These are phyloP conservation scores for Latrodectus hesperus DNA, from an alignment of 2,888 invertebrate genomes.

Conservation along the genomic window DNA sequence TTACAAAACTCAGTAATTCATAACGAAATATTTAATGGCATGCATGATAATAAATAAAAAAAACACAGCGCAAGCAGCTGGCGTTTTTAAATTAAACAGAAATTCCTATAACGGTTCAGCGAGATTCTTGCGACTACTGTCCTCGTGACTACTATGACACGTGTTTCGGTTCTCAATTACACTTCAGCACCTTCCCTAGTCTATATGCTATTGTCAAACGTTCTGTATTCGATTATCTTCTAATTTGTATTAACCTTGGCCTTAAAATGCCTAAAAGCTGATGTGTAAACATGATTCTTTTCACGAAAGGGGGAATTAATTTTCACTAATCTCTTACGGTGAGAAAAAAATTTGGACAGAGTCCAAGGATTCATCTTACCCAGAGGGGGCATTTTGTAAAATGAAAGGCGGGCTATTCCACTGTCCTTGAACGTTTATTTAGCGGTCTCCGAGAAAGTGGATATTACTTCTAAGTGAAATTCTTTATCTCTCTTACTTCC, in stretches of 20 bases:
- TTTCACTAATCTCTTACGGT: neutral
- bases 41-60: too few species aligned
- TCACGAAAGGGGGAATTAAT: neutral
- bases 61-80: neutral
- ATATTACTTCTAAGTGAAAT: neutral
- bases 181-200: too few species aligned
- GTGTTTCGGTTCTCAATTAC: neutral
- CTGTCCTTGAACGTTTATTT: neutral
- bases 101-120: too few species aligned
- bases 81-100: neutral
- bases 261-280: conserved; percentile 20
- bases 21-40: too few species aligned
- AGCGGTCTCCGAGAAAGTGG: neutral
- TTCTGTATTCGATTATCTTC: conserved; percentile 9
- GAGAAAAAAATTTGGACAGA: conserved; percentile 30
- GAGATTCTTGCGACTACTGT: neutral
- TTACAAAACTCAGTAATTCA: too few species aligned
- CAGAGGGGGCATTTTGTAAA: neutral
- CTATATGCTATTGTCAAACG: too few species aligned
- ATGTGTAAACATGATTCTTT: neutral
- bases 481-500: neutral
- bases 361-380: conserved; percentile 40
- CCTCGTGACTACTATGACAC: neutral
- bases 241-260: conserved; percentile 56
- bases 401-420: neutral